Evolutionary conservation across 2,888 invertebrate genomes (phyloP), one percentile per base, ranked within the genome.

Genomic region (Drosophila sordidula): DNA sequence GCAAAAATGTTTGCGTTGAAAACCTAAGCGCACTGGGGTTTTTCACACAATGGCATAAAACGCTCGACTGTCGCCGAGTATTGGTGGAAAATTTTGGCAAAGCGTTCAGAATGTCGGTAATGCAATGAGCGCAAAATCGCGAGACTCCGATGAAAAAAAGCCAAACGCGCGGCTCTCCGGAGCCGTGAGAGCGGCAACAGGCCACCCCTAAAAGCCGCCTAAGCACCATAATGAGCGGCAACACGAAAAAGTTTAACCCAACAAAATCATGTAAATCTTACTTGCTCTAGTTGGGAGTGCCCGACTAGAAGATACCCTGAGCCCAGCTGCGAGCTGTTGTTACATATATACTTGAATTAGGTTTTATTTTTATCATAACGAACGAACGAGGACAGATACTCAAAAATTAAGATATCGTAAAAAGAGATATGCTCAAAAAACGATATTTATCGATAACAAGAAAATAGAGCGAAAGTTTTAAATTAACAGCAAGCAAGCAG

Each of bases 1-100:
- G 69, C 55, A 22, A 78, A 59, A 80, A 83, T 85, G 49, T 44
- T 86, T 77, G 63, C 66, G 29, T 47, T 52, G 14, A 50, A 68
- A 67, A 50, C 26, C 65, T 45, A 54, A 66, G 55, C 68, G 41
- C 58, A 18, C 47, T 49, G 39, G 39, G 51, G 55, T 52, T 69
- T 63, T 66, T 51, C 42, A 65, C 72, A 66, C 77, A 81, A 77
- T 81, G 75, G 66, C 57, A 49, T 55, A 70, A 62, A 69, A 51
- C 65, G 56, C 54, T 70, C 71, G 85, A 83, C 81, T 82, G 86
- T 22, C 57, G 56, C 62, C 38, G 50, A 63, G 38, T 50, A 18
- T 62, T 59, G 67, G 73, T 75, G 76, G 85, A 85, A 83, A 83
- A 76, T 81, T 75, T 87, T 87, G 55, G 63, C 84, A 62, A 76